Conservation (phyloP, 1,140 invertebrate genomes). For the Chironomus tepperi region DNA sequence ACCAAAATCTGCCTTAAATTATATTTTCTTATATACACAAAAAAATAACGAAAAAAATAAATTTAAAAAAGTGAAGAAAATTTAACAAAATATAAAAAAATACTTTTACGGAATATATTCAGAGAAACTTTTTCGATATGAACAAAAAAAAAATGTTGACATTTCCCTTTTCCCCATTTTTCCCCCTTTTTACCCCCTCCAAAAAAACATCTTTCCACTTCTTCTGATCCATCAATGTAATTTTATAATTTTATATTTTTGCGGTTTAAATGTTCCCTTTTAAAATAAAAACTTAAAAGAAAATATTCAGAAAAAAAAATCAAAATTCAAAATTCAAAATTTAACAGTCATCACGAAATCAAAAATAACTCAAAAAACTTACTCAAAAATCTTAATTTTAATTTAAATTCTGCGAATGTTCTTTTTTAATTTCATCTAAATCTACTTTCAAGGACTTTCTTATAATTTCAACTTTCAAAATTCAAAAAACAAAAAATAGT, state of each 20-base stretch:
- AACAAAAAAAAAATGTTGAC: not conserved
- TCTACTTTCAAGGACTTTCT: too few relatives aligned
- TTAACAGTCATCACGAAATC: not conserved
- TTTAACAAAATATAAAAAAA: slow-evolving; percentile 37
- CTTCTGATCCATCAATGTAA: not conserved
- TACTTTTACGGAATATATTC: slow-evolving; percentile 35
- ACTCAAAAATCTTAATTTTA: not conserved
- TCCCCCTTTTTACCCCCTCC: not conserved
- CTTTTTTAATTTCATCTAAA: not conserved
- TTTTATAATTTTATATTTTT: not conserved
- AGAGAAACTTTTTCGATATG: slow-evolving; percentile 33
- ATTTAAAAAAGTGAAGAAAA: slow-evolving; percentile 25
- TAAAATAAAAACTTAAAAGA: not conserved
- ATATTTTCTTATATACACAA: slow-evolving; percentile 46
- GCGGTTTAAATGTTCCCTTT: not conserved
- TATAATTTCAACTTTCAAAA: too few relatives aligned
- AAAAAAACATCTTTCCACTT: not conserved
- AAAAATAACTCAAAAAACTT: slow-evolving; percentile 22
- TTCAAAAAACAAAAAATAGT: slow-evolving; percentile 11
- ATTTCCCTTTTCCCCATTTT: not conserved
- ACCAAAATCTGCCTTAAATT: slow-evolving; percentile 60
- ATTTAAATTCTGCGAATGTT: not conserved
- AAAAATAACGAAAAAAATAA: slow-evolving; percentile 26
- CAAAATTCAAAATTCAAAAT: slow-evolving; percentile 31
- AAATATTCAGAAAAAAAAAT: slow-evolving; percentile 19